Base-by-base conservation (phyloP, 1,140 invertebrate genomes). In the Portunus trituberculatus region DNA sequence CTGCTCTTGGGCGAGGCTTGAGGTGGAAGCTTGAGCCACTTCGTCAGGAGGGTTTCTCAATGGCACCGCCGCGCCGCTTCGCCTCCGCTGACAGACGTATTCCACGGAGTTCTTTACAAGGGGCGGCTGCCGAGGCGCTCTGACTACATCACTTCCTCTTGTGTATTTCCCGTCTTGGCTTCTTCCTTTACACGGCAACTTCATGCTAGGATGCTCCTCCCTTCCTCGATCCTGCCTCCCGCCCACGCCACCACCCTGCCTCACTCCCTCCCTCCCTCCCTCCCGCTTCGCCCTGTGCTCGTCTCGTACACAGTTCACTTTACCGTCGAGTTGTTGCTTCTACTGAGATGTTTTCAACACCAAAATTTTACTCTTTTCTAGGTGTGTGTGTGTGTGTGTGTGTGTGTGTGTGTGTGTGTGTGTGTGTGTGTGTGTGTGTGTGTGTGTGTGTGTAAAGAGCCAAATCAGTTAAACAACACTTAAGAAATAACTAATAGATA, bases 381-480 rank as follows among this genome's bases (percentile, higher is more conserved):
- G 6, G 14, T 46, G 31, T 31, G 32, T 20, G 32, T 76, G 67
- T 76, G 67, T 76, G 67, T 76, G 20, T 76, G 67, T 76, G 67
- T 76, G 67, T 76, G 67, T 76, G 67, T 76, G 67, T 76, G 67
- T 76, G 67, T 76, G 67, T 76, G 67, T 76, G 67, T 76, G 67
- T 88, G 86, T 88, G 4, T 88, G 29, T 39, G 31, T 88, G 89
- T 6, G 89, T 59, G 32, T 0, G 88, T 92, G 88, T 92, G 88
- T 39, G 46, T 92, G 88, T 93, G 88, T 93, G 88, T 93, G 52
- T 93, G 52, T 93, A 93, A 46, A 93, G 88, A 93, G 88, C 88
- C 88, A 92, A n/a, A n/a, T n/a, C n/a, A n/a, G n/a, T n/a, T n/a
- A n/a, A n/a, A n/a, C n/a, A n/a, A n/a, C n/a, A n/a, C n/a, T n/a